Percentiles rank a stretch among this genome's conserved stretches.
phyloP scores from a whole-genome alignment of 2,888 invertebrate species.

The Pteria penguin region DNA sequence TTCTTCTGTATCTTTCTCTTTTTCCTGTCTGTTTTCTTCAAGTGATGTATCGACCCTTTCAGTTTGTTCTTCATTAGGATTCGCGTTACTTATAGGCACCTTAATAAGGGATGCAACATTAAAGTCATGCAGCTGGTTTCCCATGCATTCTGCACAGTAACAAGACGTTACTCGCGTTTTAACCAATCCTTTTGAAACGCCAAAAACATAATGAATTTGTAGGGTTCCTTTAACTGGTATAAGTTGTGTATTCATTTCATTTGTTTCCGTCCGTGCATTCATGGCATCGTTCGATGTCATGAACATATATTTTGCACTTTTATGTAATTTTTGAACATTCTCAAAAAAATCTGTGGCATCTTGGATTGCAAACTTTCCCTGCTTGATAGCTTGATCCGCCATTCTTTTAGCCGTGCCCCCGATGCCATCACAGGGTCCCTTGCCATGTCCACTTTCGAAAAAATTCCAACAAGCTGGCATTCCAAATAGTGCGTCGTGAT shows the following conservation, averaged over 20 bases:
- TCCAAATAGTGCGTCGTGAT: not conserved
- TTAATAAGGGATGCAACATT: not conserved
- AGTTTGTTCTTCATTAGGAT: not conserved
- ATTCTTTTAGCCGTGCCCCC: no score
- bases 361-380: no score
- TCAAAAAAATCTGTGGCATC: no score
- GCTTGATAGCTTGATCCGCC: not conserved
- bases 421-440: not conserved
- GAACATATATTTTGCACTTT: no score
- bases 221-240: conserved; percentile 6
- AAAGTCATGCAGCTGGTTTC: not conserved
- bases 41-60: not conserved
- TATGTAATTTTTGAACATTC: no score
- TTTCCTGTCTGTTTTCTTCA: not conserved
- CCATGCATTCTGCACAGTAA: conserved; percentile 1
- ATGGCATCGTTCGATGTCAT: no score
- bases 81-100: not conserved
- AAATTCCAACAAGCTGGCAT: not conserved
- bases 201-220: conserved; percentile 11
- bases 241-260: not conserved
- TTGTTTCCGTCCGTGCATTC: not conserved
- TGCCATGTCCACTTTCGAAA: not conserved
- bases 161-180: conserved; percentile 9
- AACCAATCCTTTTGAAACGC: not conserved
- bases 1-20: not conserved